Base-by-base conservation (phyloP, 2,797 vertebrate species). In the Alca torda region DNA sequence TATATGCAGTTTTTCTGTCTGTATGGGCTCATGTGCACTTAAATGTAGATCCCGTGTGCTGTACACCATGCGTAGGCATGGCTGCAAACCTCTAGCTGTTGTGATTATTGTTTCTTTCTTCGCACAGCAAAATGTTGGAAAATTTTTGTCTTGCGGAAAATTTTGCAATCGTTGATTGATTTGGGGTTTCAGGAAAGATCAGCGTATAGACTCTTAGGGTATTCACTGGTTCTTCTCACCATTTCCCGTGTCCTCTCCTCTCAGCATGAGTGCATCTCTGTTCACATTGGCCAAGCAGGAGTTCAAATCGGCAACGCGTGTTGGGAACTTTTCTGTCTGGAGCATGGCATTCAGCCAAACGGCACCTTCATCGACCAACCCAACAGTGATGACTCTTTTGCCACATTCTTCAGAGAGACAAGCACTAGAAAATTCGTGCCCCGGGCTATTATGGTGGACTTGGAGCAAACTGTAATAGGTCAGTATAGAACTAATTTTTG, bases 311-410 rank as follows among this genome's bases (percentile, higher is more conserved):
- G 97, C 79, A 98, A 96, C 33, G 94, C 95, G 1, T 98, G 97
- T 84, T 98, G 97, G 97, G 98, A 98, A 91, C 98, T 99, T 73
- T 98, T 98, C 94, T 98, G 98, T 67, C 96, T 98, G 59, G 98
- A 99, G 93, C 98, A 98, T 1, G 97, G 98, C 30, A 93, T 98
- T 46, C 97, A 97, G 30, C 98, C 98, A 24, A 98, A 99, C 9
- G 98, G 98, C 12, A 94, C 96, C 87, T 91, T 98, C 78, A 85
- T 95, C 1, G 56, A 80, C 39, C 80, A 95, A 3, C 28, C 84
- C 11, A 77, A 87, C 43, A 84, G 92, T 11, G 97, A 98, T 17
- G 98, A 98, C 67, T 98, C 98, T 6, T 98, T 98, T 89, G 98
- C 98, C 90, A 98, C 98, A 14, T 98, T 98, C 94, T 98, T 99